A percentile compares a stretch with the other conserved stretches of the same genome.
These are phyloP conservation scores for Phyllostomus hastatus DNA, from an alignment of 2,113 vertebrate species.

Conservation along the genomic window DNA sequence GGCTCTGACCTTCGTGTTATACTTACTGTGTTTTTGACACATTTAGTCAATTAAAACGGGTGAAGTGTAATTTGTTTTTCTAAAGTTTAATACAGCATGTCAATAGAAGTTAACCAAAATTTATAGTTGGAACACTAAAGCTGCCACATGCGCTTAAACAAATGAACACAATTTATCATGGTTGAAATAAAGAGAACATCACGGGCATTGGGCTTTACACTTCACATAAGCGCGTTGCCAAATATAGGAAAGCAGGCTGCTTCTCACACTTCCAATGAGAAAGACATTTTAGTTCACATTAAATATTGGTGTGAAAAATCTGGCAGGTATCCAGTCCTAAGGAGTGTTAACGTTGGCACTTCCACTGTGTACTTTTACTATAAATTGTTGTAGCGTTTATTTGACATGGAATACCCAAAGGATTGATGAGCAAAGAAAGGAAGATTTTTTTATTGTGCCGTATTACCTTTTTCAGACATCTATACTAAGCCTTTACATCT, in stretches of 20 bases:
- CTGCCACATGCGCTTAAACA: constrained; percentile 91
- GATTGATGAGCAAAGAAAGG: constrained; percentile 90
- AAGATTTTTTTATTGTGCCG: constrained; percentile 89
- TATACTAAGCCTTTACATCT: constrained; percentile 88
- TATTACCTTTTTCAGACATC: constrained; percentile 95
- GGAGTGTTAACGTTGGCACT: constrained; percentile 96
- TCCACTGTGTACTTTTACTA: constrained; percentile 91
- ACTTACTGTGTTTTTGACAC: constrained; percentile 90
- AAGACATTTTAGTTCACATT: constrained; percentile 89
- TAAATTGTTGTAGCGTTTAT: constrained; percentile 96
- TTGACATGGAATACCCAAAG: constrained; percentile 91
- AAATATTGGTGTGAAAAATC: constrained; percentile 92
- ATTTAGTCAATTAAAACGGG: constrained; percentile 90
- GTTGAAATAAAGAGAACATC: constrained; percentile 87
- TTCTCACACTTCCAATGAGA: constrained; percentile 90
- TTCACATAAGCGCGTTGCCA: constrained; percentile 86
- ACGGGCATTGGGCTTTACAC: constrained; percentile 82
- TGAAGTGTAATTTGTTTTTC: constrained; percentile 91
- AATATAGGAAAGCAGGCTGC: constrained; percentile 93
- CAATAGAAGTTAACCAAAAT: constrained; percentile 90
- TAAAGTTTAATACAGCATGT: constrained; percentile 89
- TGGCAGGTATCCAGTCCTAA: constrained; percentile 88
- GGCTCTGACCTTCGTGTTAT: constrained; percentile 83
- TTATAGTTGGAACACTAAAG: constrained; percentile 93
- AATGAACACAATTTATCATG: constrained; percentile 90